Evolutionary conservation across 2,888 invertebrate genomes (phyloP).

Genomic region (Orthosia gracilis): DNA sequence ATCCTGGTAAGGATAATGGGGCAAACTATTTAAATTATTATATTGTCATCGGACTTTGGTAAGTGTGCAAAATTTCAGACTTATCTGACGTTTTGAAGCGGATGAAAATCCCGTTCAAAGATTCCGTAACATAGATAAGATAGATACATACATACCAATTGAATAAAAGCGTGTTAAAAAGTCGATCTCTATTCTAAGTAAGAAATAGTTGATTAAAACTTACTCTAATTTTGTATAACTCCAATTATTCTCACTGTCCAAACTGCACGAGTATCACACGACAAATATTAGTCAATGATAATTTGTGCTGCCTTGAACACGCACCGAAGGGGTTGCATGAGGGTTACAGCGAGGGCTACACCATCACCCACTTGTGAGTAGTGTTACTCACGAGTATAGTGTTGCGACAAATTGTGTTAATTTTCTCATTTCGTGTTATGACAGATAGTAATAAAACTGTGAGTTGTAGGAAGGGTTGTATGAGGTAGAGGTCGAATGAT

Average conservation of each 20-base stretch:
- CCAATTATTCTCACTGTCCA: conserved; percentile 39
- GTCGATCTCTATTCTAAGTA: too few species aligned
- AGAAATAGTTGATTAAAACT: not conserved
- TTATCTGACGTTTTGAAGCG: too few species aligned
- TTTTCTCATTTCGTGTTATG: conserved; percentile 61
- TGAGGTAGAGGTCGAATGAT: too few species aligned
- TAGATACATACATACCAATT: too few species aligned
- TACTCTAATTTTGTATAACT: not conserved
- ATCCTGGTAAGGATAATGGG: too few species aligned
- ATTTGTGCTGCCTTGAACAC: conserved; percentile 58
- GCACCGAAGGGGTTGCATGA: conserved; percentile 56
- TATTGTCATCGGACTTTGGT: too few species aligned
- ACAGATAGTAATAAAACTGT: conserved; percentile 52
- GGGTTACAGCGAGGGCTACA: conserved; percentile 42
- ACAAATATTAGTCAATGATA: conserved; percentile 60
- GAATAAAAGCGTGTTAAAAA: too few species aligned
- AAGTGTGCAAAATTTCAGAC: too few species aligned
- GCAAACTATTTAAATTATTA: too few species aligned
- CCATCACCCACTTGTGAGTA: conserved; percentile 40
- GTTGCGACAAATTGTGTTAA: conserved; percentile 74
- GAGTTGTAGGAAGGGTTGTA: not conserved
- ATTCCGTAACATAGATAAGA: too few species aligned
- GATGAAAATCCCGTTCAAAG: too few species aligned
- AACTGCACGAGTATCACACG: conserved; percentile 47
- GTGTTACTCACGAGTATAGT: conserved; percentile 73